These are phyloP conservation scores for Megalops cyprinoides DNA, from an alignment of 2,797 vertebrate species.

Conservation along the genomic window DNA sequence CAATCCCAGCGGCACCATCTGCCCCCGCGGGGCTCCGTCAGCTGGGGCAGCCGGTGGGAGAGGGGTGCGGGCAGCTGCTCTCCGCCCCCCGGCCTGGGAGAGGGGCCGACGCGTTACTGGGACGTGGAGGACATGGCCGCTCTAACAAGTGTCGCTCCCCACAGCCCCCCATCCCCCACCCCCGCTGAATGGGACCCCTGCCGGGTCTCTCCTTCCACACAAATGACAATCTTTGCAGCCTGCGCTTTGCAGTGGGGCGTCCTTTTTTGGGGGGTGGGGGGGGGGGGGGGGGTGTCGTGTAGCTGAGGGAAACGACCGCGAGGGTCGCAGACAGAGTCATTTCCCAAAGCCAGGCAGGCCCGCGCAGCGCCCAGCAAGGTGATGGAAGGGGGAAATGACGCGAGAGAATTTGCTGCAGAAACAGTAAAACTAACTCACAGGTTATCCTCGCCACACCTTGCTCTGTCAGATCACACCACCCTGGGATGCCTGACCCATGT, in stretches of 20 bases:
- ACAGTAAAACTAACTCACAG: neutral
- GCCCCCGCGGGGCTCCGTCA: constrained; percentile 91
- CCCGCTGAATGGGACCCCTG: constrained; percentile 80
- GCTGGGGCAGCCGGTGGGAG: constrained; percentile 88
- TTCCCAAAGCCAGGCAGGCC: constrained; percentile 52
- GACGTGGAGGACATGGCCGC: constrained; percentile 74
- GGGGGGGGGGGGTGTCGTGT: too few relatives aligned
- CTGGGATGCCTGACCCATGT: neutral
- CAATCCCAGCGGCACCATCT: constrained; percentile 94
- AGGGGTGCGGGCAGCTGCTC: constrained; percentile 87
- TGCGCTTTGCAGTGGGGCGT: constrained; percentile 60
- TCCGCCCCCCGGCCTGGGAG: constrained; percentile 72
- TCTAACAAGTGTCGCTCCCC: constrained; percentile 75
- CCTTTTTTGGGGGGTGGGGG: constrained; percentile 61
- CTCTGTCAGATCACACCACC: neutral
- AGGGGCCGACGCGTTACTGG: constrained; percentile 66
- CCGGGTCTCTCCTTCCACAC: constrained; percentile 74
- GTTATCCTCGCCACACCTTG: neutral
- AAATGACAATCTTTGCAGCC: constrained; percentile 76
- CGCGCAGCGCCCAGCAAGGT: constrained; percentile 28
- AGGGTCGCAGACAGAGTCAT: constrained; percentile 59
- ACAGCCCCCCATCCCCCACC: too few relatives aligned
- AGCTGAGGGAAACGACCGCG: constrained; percentile 65
- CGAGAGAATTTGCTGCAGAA: neutral
- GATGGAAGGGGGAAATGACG: neutral